These are phyloP conservation scores for Cyphomyrus discorhynchus DNA, from an alignment of 2,113 vertebrate genomes.

Conservation along the genomic window DNA sequence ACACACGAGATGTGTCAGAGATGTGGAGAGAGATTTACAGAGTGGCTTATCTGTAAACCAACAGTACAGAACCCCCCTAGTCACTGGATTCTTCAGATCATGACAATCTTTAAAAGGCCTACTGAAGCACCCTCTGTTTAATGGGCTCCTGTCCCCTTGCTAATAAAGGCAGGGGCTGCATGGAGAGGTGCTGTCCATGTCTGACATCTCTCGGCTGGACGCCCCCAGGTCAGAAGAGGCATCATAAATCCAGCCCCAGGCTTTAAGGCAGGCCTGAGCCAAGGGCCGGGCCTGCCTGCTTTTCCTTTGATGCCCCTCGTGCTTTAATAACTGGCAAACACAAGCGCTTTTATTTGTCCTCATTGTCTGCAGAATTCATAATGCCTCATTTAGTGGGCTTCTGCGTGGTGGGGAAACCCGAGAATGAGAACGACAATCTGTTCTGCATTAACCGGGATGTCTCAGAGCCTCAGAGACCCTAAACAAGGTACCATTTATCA, in stretches of 20 bases:
- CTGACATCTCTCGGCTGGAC: constrained; percentile 75
- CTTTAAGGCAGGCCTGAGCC: constrained; percentile 64
- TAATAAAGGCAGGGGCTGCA: constrained; percentile 72
- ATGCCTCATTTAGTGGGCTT: constrained; percentile 60
- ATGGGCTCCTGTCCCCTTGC: constrained; percentile 46
- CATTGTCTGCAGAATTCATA: constrained; percentile 71
- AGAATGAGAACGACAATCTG: constrained; percentile 65
- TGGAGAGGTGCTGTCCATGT: constrained; percentile 67
- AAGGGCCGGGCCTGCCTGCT: constrained; percentile 57
- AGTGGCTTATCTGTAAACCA: constrained; percentile 19
- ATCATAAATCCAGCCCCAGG: constrained; percentile 74
- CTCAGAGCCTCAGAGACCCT: constrained; percentile 75
- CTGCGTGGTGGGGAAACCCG: constrained; percentile 64
- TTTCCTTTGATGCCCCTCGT: constrained; percentile 75
- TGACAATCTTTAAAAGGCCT: constrained; percentile 46
- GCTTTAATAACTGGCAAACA: constrained; percentile 71
- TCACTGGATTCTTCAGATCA: constrained; percentile 33
- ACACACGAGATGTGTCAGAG: background rate
- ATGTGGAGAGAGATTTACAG: background rate
- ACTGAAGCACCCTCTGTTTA: constrained; percentile 38
- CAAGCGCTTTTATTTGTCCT: constrained; percentile 77
- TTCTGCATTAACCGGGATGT: constrained; percentile 73
- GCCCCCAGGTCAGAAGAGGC: constrained; percentile 66
- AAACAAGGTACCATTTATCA: constrained; percentile 71
- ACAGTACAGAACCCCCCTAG: constrained; percentile 13